A percentile compares a stretch with the other conserved stretches of the same genome.
phyloP scores from a whole-genome alignment of 2,888 invertebrate genomes.

The Tachina fera region DNA sequence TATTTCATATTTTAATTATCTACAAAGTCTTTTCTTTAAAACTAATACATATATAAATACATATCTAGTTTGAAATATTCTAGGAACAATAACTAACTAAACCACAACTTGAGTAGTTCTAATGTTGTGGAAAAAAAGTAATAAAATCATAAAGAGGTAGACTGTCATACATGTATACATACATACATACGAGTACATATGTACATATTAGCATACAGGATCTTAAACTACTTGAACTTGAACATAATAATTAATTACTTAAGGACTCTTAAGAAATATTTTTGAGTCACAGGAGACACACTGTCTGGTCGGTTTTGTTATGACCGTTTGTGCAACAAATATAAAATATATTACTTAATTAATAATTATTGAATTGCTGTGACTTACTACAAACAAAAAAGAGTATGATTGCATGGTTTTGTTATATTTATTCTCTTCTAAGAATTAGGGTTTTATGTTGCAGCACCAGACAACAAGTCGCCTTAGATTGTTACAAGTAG shows the following conservation, averaged over 20 bases:
- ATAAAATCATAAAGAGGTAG: conserved; percentile 60
- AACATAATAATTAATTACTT: conserved; percentile 55
- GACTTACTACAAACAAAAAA: conserved; percentile 67
- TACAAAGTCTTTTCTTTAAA: conserved; percentile 7
- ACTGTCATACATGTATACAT: conserved; percentile 45
- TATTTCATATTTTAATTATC: conserved; percentile 59
- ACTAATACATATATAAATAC: background rate
- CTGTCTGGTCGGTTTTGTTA: conserved; percentile 51
- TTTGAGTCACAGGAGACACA: conserved; percentile 49
- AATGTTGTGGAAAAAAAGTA: conserved; percentile 23
- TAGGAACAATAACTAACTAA: conserved; percentile 44
- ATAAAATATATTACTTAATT: conserved; percentile 72
- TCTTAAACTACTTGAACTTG: conserved; percentile 57
- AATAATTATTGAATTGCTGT: conserved; percentile 77
- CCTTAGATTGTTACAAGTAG: conserved; percentile 48
- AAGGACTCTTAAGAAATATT: conserved; percentile 29
- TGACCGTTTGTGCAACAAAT: conserved; percentile 21
- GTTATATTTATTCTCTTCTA: conserved; percentile 73
- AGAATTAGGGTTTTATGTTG: conserved; percentile 73
- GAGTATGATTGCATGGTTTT: conserved; percentile 45
- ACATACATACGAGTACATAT: background rate
- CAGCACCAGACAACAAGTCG: conserved; percentile 67
- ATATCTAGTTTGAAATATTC: conserved; percentile 33
- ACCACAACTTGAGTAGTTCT: conserved; percentile 46
- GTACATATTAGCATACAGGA: conserved; percentile 32